phyloP scores from a whole-genome alignment of 2,888 invertebrate species.

The Amaurobius ferox region DNA sequence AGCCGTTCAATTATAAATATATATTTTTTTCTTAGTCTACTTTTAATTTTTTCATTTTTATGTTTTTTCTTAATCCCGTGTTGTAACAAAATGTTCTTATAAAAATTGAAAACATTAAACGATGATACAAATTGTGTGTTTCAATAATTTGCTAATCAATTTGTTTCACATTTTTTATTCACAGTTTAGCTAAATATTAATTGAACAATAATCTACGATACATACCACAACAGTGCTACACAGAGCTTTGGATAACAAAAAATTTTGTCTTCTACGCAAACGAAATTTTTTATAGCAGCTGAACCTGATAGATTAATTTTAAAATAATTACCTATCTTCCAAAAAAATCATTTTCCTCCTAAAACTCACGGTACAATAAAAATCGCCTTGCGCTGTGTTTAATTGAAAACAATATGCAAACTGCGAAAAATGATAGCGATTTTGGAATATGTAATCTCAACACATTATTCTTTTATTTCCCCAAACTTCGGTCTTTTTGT shows the following conservation, averaged over 20 bases:
- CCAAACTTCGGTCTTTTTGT: slow-evolving; percentile 26
- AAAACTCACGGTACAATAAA: not conserved
- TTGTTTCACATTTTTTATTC: no score
- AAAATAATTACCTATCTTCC: slow-evolving; percentile 36
- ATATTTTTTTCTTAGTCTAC: no score
- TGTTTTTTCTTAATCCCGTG: no score
- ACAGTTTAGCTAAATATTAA: not conserved
- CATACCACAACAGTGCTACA: not conserved
- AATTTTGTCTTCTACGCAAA: slow-evolving; percentile 17
- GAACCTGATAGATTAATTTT: slow-evolving; percentile 68
- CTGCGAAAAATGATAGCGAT: slow-evolving; percentile 26
- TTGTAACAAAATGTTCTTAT: no score
- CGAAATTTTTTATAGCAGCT: slow-evolving; percentile 58
- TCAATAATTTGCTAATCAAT: no score
- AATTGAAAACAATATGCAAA: slow-evolving; percentile 56
- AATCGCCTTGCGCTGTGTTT: slow-evolving; percentile 25
- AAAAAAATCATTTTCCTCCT: slow-evolving; percentile 31
- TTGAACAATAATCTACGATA: not conserved
- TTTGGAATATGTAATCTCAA: slow-evolving; percentile 43
- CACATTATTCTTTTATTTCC: not conserved
- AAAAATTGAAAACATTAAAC: no score
- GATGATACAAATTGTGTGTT: no score
- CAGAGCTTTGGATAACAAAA: not conserved
- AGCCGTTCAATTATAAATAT: no score
- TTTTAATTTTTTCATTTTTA: no score